phyloP scores from a whole-genome alignment of 2,797 vertebrate genomes.

The Epinephelus malabaricus region DNA sequence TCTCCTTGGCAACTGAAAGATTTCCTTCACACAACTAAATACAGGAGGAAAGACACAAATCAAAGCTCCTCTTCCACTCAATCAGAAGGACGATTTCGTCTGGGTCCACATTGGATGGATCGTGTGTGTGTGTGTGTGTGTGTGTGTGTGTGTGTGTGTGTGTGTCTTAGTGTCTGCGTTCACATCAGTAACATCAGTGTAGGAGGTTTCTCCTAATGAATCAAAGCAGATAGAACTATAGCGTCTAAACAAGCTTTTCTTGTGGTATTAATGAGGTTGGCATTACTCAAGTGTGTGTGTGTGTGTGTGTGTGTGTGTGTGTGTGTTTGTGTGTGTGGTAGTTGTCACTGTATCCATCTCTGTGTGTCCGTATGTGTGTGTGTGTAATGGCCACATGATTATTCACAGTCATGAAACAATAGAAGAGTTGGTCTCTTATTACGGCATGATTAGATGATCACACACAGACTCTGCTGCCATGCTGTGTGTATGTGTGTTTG shows the following conservation, averaged over 20 bases:
- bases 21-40: slow-evolving; percentile 27
- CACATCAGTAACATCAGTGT: slow-evolving; percentile 58
- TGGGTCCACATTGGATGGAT: slow-evolving; percentile 16
- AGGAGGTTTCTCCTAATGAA: slow-evolving; percentile 56
- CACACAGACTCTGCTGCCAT: slow-evolving; percentile 53
- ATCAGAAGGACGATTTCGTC: slow-evolving; percentile 34
- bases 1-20: slow-evolving; percentile 56
- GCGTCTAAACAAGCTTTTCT: slow-evolving; percentile 58
- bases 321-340: slow-evolving; percentile 24
- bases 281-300: slow-evolving; percentile 50
- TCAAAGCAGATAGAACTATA: slow-evolving; percentile 67
- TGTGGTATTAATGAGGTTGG: slow-evolving; percentile 63
- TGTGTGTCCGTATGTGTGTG: slow-evolving; percentile 29
- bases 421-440: slow-evolving; percentile 68
- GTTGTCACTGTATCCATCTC: slow-evolving; percentile 39
- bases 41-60: slow-evolving; percentile 27
- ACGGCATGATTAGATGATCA: slow-evolving; percentile 69
- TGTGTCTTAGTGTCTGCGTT: slow-evolving; percentile 20
- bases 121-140: slow-evolving; percentile 26
- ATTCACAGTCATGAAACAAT: slow-evolving; percentile 80
- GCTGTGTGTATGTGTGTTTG: slow-evolving; percentile 19
- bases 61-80: slow-evolving; percentile 45
- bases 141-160: slow-evolving; percentile 26
- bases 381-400: slow-evolving; percentile 67
- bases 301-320: slow-evolving; percentile 31